A percentile compares a stretch with the other conserved stretches of the same genome.
Evolutionary conservation across 1,140 invertebrate species (phyloP).

Genomic region (Sesamia nonagrioides): DNA sequence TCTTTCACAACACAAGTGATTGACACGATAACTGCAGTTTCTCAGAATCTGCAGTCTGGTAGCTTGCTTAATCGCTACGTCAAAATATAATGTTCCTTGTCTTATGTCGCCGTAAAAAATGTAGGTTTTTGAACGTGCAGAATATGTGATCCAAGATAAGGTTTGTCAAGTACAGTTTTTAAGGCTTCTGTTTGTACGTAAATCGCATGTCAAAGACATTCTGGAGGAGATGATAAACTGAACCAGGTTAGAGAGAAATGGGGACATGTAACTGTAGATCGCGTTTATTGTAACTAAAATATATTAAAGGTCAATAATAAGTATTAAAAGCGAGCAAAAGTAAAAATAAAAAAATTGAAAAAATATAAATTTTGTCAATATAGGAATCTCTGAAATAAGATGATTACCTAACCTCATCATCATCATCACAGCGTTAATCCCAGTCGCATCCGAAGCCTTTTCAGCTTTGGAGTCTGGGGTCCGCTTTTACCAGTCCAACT

Average conservation of each 20-base stretch:
- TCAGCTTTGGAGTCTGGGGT: no score
- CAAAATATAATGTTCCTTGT: neutral
- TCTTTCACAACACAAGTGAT: neutral
- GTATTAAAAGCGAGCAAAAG: no score
- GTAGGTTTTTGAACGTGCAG: neutral
- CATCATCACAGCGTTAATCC: no score
- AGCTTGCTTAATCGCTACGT: slow-evolving; percentile 2
- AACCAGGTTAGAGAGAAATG: neutral
- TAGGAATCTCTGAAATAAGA: no score
- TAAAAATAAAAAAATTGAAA: no score
- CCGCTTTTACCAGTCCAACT: no score
- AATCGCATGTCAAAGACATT: neutral
- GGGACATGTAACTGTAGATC: neutral
- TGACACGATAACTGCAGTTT: slow-evolving; percentile 26
- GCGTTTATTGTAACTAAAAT: no score
- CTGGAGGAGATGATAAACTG: neutral
- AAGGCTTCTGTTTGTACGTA: neutral
- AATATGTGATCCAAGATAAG: slow-evolving; percentile 6
- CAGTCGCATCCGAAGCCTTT: no score
- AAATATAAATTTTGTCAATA: no score
- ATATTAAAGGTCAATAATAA: no score
- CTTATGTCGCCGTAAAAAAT: neutral
- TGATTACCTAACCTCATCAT: no score
- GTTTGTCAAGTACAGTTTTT: neutral
- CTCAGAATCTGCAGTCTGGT: slow-evolving; percentile 19